Evolutionary conservation across 2,113 vertebrate genomes (phyloP), one percentile per base, ranked within the genome.

Genomic region (Percopsis transmontana): DNA sequence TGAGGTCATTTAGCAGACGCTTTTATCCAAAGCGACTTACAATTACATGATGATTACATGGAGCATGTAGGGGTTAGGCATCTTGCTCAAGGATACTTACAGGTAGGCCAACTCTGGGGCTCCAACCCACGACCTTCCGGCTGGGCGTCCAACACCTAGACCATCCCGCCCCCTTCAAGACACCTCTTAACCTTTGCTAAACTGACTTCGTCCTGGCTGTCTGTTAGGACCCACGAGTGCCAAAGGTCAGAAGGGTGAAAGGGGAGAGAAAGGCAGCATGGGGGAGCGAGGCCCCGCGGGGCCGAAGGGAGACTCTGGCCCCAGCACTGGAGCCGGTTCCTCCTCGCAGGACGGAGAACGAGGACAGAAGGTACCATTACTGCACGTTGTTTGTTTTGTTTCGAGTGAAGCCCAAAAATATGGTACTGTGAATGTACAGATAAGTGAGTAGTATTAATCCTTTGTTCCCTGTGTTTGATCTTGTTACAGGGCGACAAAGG

Each of bases 401-500:
- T 33, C 5, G 27, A 33, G 27, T 33, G 8, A 7, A 33, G 3
- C 5, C 3, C 27, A 33, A 6, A 6, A 33, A 33, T 33, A 33
- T 7, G 8, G 27, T n/a, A n/a, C n/a, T n/a, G n/a, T n/a, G n/a
- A n/a, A 7, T 33, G 27, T 33, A 33, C 27, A 33, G 27, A 33
- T 33, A 5, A 3, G 27, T 33, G 27, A 33, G 4, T 33, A 7
- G 27, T 55, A 27, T 10, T 39, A 40, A 1, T 42, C 1, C 40
- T 74, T 2, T 57, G 20, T 33, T 1, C 69, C 38, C 58, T 18
- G n/a, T n/a, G n/a, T n/a, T n/a, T n/a, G n/a, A 14, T 63, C 69
- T 73, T 42, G 38, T 27, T 79, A 81, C 90, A 92, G 84, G 95
- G 94, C 76, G 95, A 94, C 16, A 84, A 92, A 48, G 95, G 94